A percentile compares a stretch with the other conserved stretches of the same genome.
phyloP scores from a whole-genome alignment of 2,888 invertebrate genomes.

The Boloria euphrosyne region DNA sequence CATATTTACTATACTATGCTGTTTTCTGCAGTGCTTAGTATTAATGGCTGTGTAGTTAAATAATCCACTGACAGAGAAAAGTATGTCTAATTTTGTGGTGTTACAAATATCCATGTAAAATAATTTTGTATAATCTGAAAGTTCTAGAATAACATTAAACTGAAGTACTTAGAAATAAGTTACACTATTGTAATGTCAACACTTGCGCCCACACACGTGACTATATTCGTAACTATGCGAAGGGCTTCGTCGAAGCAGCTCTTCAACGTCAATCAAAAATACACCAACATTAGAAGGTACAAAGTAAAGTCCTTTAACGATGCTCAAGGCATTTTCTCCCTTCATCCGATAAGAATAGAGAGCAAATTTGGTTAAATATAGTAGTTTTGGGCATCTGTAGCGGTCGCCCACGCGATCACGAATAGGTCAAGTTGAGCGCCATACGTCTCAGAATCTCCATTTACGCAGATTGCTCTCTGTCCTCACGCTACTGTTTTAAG shows the following conservation, averaged over 20 bases:
- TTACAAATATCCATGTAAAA: too few species aligned
- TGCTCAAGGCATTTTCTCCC: neutral
- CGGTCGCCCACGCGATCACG: slow-evolving; percentile 49
- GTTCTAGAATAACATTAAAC: neutral
- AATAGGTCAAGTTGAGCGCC: slow-evolving; percentile 64
- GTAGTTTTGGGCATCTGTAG: slow-evolving; percentile 29
- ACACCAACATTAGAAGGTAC: slow-evolving; percentile 17
- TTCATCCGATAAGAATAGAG: neutral
- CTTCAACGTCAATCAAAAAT: slow-evolving; percentile 33
- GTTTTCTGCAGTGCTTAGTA: too few species aligned
- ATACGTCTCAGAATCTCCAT: slow-evolving; percentile 51
- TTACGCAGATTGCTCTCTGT: slow-evolving; percentile 52
- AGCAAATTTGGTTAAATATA: neutral
- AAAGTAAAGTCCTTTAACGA: neutral
- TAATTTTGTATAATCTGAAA: too few species aligned
- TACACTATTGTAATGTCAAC: slow-evolving; percentile 17
- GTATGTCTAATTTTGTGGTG: too few species aligned
- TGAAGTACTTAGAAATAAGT: neutral
- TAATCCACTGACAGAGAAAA: too few species aligned
- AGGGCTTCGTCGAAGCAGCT: slow-evolving; percentile 30
- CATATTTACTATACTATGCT: too few species aligned
- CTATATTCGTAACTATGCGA: slow-evolving; percentile 20
- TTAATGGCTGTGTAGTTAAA: too few species aligned
- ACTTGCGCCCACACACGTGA: slow-evolving; percentile 19
- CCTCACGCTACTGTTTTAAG: slow-evolving; percentile 32